Evolutionary conservation across 2,113 vertebrate genomes (phyloP), one percentile per base, ranked within the genome.

Genomic region (Dicentrarchus labrax): DNA sequence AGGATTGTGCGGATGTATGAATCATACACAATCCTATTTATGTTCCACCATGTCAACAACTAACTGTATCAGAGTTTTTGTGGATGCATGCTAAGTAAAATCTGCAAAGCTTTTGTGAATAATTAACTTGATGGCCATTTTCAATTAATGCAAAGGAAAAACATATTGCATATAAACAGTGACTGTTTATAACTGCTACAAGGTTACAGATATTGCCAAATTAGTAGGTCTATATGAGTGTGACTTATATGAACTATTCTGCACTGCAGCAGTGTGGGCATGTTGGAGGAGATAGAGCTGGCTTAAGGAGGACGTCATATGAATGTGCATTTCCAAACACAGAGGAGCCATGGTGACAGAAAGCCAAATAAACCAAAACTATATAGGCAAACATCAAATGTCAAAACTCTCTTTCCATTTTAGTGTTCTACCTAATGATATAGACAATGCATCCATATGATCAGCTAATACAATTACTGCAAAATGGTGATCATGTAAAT

Each of bases 301-400:
- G 13, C 65, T 60, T 22, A 19, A 43, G 24, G 41, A 77, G 51
- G 78, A 66, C 16, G 65, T 8, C 6, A 54, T 21, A 65, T 61
- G 67, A 92, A 92, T 88, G 91, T 92, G 91, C 89, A 92, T 91
- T 92, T 92, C 88, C 21, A 78, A 76, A 91, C 54, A 89, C 43
- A 78, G 43, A 81, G 57, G 75, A 66, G 66, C 59, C 51, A 83
- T 81, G 70, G 50, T 43, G 64, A 89, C 54, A 80, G 22, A 70
- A 80, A 87, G 47, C 57, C 71, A 89, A 87, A 86, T 50, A 66
- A 88, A 80, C 43, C 53, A 83, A 84, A 86, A 83, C 22, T n/a
- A 38, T 45, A 68, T 8, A 81, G 39, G 87, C 79, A 85, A 83
- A 89, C 76, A 88, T 78, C 48, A 75, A 82, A 78, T 50, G 22